These are phyloP conservation scores for Dipodomys stephensi DNA, from an alignment of 2,113 vertebrate genomes.

Conservation along the genomic window DNA sequence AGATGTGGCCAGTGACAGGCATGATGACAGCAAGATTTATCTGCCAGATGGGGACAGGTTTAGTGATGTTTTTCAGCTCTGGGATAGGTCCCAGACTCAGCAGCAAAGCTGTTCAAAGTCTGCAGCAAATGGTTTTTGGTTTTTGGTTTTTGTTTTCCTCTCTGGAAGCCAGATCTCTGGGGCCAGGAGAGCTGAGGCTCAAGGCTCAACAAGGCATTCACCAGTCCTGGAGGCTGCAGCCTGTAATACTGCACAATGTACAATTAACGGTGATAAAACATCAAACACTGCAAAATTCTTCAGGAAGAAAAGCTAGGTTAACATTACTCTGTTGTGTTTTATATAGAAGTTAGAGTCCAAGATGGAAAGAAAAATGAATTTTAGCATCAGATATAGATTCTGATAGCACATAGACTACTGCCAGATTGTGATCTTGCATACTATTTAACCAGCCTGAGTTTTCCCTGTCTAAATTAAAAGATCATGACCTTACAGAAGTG, in stretches of 20 bases:
- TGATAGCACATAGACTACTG: neutral
- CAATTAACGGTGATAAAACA: neutral
- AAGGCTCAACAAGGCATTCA: neutral
- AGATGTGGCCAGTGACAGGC: slow-evolving; percentile 61
- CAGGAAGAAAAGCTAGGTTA: slow-evolving; percentile 54
- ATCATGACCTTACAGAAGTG: slow-evolving; percentile 21
- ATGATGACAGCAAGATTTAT: slow-evolving; percentile 43
- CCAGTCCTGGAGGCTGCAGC: neutral
- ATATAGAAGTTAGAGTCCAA: neutral
- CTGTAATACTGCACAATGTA: neutral
- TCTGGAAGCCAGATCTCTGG: slow-evolving; percentile 10
- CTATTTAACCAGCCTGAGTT: neutral
- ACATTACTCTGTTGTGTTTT: slow-evolving; percentile 43
- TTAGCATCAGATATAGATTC: slow-evolving; percentile 8
- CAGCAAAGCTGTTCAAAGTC: neutral
- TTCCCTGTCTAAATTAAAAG: slow-evolving; percentile 10
- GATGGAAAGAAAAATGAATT: slow-evolving; percentile 15
- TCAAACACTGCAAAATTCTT: neutral
- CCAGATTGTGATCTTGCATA: neutral
- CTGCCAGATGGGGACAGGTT: slow-evolving; percentile 23
- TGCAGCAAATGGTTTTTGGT: slow-evolving; percentile 14
- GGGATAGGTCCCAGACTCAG: slow-evolving; percentile 49
- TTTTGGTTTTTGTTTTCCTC: neutral
- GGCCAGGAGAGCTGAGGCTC: neutral
- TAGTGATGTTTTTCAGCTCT: slow-evolving; percentile 45